phyloP scores from a whole-genome alignment of 64 coral and sea anemone species.

The Montipora efflorescens region DNA sequence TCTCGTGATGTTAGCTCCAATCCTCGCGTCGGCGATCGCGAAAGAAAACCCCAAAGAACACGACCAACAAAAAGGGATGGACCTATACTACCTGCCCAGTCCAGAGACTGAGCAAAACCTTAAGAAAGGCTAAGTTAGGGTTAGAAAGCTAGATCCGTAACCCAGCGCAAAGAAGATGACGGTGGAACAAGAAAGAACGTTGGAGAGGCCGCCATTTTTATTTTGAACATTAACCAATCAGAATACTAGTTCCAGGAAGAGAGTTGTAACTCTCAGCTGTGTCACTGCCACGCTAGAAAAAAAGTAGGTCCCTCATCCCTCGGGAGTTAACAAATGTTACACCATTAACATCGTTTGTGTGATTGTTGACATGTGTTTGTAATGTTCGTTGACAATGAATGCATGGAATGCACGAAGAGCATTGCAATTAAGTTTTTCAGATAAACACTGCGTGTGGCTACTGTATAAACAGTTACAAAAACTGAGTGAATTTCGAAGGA shows the following conservation, averaged over 20 bases:
- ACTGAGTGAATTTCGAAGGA: too few relatives aligned
- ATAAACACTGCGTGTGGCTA: too few relatives aligned
- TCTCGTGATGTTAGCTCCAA: constrained; percentile 17
- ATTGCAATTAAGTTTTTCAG: too few relatives aligned
- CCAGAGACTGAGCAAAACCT: neutral
- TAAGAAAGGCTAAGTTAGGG: neutral
- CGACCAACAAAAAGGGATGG: neutral
- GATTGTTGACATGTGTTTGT: too few relatives aligned
- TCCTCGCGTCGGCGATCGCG: constrained; percentile 7
- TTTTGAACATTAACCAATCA: constrained; percentile 11
- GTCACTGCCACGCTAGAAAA: neutral
- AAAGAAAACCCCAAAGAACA: constrained; percentile 50
- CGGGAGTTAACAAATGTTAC: too few relatives aligned
- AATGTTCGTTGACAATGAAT: too few relatives aligned
- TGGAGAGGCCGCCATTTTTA: constrained; percentile 19
- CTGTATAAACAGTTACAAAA: too few relatives aligned
- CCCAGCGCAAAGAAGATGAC: neutral
- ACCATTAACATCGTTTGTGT: too few relatives aligned
- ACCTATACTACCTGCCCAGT: neutral
- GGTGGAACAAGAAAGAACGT: neutral
- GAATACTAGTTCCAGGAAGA: constrained; percentile 21
- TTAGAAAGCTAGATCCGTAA: constrained; percentile 1
- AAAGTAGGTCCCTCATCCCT: too few relatives aligned
- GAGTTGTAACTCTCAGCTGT: too few relatives aligned
- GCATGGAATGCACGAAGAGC: too few relatives aligned